phyloP scores from a whole-genome alignment of 1,140 invertebrate species.

The Calephelis virginiensis region DNA sequence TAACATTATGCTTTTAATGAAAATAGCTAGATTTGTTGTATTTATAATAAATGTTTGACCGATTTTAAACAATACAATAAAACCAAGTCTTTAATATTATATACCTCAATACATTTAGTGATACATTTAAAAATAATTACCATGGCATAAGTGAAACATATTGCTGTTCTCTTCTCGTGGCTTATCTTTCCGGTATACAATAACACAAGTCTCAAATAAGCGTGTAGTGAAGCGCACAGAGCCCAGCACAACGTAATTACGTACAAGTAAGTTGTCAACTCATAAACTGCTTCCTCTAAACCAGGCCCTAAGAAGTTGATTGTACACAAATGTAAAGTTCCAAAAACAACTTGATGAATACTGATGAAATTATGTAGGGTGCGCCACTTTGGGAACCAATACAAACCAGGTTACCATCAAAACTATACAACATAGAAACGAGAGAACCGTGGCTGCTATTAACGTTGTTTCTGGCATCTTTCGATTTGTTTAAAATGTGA shows the following conservation, averaged over 20 bases:
- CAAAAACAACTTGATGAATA: slow-evolving; percentile 24
- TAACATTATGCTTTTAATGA: slow-evolving; percentile 19
- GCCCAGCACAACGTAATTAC: slow-evolving; percentile 22
- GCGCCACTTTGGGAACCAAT: slow-evolving; percentile 22
- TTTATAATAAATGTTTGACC: slow-evolving; percentile 7
- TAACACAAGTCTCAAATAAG: slow-evolving; percentile 27
- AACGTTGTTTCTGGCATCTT: neutral
- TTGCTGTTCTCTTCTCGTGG: slow-evolving; percentile 25
- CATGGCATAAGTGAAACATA: slow-evolving; percentile 17
- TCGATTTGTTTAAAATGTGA: too few species aligned
- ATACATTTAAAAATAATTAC: slow-evolving; percentile 9
- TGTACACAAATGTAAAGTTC: slow-evolving; percentile 23
- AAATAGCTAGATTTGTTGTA: slow-evolving; percentile 21
- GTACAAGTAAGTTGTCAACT: slow-evolving; percentile 8
- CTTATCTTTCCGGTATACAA: slow-evolving; percentile 26
- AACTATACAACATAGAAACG: slow-evolving; percentile 26
- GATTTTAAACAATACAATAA: neutral
- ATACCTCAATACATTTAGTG: neutral
- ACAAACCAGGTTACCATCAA: slow-evolving; percentile 23
- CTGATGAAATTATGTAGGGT: slow-evolving; percentile 29
- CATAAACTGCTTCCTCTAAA: neutral
- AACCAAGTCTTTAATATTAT: neutral
- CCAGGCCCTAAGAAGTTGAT: neutral
- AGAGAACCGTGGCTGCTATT: slow-evolving; percentile 7
- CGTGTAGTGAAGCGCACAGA: slow-evolving; percentile 20